phyloP scores from a whole-genome alignment of 2,113 vertebrate genomes.

The Ammodytes dubius region DNA sequence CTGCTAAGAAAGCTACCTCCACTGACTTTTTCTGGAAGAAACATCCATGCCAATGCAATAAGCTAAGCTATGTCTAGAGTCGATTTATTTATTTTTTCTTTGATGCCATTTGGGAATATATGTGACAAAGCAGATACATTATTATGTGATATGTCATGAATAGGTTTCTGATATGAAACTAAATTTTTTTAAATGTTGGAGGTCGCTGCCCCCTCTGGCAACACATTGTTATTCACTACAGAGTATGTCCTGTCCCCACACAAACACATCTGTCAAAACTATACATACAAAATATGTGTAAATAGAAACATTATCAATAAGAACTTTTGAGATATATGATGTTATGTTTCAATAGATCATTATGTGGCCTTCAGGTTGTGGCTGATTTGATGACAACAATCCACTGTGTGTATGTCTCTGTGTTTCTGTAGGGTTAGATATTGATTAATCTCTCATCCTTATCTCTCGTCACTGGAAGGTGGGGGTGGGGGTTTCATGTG shows the following conservation, averaged over 20 bases:
- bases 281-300: background rate
- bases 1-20: constrained; percentile 76
- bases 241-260: constrained; percentile 13
- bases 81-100: background rate
- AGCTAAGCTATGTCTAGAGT: background rate
- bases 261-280: constrained; percentile 31
- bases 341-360: background rate
- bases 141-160: background rate
- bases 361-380: background rate
- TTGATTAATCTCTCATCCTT: constrained; percentile 84
- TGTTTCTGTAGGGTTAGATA: constrained; percentile 76
- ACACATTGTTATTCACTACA: constrained; percentile 12
- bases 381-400: constrained; percentile 16
- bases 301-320: background rate
- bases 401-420: constrained; percentile 38
- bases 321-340: constrained; percentile 3
- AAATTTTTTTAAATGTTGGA: background rate
- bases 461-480: constrained; percentile 71
- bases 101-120: background rate
- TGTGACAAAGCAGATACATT: background rate
- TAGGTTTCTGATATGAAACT: background rate
- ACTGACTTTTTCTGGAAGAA: constrained; percentile 66
- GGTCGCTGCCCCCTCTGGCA: background rate
- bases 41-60: constrained; percentile 53
- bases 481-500: constrained; percentile 74